Base-by-base conservation (phyloP, 2,888 invertebrate genomes). In the Podabrus alpinus region DNA sequence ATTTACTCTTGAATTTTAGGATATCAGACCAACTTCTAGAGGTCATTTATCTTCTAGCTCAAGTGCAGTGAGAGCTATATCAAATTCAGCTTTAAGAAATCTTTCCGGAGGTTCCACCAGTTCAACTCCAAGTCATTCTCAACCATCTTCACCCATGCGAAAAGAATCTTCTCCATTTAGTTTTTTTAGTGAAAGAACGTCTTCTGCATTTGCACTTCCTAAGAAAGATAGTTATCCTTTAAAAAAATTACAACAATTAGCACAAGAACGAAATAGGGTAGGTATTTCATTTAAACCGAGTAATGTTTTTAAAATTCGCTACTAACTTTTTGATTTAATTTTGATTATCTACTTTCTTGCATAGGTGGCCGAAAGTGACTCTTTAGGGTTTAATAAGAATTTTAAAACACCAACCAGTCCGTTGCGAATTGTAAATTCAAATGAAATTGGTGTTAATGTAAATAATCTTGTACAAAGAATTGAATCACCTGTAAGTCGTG, bases 131-230 rank as follows among this genome's bases (percentile, higher is more conserved):
- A 85, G 85, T 61, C 88, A 89, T 83, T 90, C 92, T 70, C 91
- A 93, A 82, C 93, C 94, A 62, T 92, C 93, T 66, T 93, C 94
- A 62, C 93, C 94, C 60, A 90, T 92, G 87, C 89, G 91, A 82
- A 91, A 91, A 86, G 92, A 92, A 82, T 85, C 88, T 72, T 89
- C 90, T 72, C 90, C 91, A 77, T 90, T 90, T 81, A 87, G 87
- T 83, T 90, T 89, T 80, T 81, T 83, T 15, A 78, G 81, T 2
- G 81, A 81, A 11, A 79, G 77, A 67, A 73, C 74, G 29, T 4
- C 45, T 45, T 81, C 83, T 16, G 82, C 83, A 60, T 85, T 84
- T 75, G 80, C 78, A 29, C 80, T 80, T 73, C 81, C 81, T 25
- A 83, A 81, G 75, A 81, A 81, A 73, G 86, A 86, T 45, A 81